Conservation (phyloP, 2,797 vertebrate genomes). For the Gymnocypris eckloni region DNA sequence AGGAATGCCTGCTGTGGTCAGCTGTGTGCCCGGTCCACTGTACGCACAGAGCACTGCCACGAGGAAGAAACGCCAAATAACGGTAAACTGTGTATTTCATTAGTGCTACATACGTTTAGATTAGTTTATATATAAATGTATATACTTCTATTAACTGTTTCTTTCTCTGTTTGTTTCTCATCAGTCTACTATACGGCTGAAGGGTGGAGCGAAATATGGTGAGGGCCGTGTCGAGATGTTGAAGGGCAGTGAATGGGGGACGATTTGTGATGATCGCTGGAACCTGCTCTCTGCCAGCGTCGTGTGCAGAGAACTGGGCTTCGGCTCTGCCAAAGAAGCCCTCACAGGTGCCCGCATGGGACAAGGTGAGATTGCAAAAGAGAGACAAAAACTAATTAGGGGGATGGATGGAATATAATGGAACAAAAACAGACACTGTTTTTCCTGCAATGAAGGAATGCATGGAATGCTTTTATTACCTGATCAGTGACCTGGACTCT, state of each 20-base stretch:
- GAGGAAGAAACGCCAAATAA: constrained; percentile 84
- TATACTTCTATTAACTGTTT: background rate
- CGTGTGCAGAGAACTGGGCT: constrained; percentile 95
- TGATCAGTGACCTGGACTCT: background rate
- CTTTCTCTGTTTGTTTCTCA: constrained; percentile 11
- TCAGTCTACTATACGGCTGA: constrained; percentile 86
- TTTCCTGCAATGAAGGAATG: background rate
- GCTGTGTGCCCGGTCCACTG: constrained; percentile 87
- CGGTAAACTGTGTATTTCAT: constrained; percentile 66
- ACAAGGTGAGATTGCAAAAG: constrained; percentile 81
- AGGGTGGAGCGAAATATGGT: constrained; percentile 85
- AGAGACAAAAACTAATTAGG: background rate
- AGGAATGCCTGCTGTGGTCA: constrained; percentile 85
- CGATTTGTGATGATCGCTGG: constrained; percentile 94
- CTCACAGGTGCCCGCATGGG: constrained; percentile 92
- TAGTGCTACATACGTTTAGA: background rate
- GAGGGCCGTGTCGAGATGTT: constrained; percentile 95
- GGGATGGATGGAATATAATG: background rate
- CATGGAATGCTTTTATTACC: background rate
- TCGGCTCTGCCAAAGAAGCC: constrained; percentile 93
- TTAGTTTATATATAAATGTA: background rate
- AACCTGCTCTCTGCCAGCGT: constrained; percentile 90
- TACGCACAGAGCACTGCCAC: constrained; percentile 72
- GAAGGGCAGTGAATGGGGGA: constrained; percentile 88
- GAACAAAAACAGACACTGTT: background rate